Evolutionary conservation across 2,888 invertebrate genomes (phyloP), one percentile per base, ranked within the genome.

Genomic region (Ashinkailepas kermadecensis): DNA sequence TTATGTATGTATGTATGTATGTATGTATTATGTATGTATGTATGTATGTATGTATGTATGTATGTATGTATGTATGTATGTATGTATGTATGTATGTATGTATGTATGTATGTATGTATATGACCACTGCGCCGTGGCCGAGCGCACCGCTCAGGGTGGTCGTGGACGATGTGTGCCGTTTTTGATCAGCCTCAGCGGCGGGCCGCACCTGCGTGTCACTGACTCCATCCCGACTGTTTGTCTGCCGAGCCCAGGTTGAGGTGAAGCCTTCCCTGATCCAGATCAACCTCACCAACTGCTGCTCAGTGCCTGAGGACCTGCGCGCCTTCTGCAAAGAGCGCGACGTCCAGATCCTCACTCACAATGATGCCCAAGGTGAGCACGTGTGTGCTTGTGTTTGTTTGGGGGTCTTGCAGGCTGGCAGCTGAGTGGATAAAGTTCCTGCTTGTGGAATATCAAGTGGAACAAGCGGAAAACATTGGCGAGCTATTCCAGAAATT

Each of bases 331-430:
- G 83, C 62, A 79, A 78, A 18, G 70, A 82, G 25, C 80, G 82
- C 57, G 82, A 83, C 67, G 82, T 84, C 6, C 84, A 84, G 58
- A 82, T 84, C n/a, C 81, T 84, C 25, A 84, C 84, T 13, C 84
- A 84, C 81, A 83, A 83, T 81, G 84, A 84, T 65, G 82, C 83
- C 21, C 82, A 82, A 59, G 84, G 84, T 83, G 59, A 56, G 59
- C 15, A 15, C 59, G 39, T 39, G 39, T 39, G 39, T 39, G 39
- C 2, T 39, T 4, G 39, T 39, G 39, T 39, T 39, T 39, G 39
- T 39, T 39, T 39, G 39, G 4, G 39, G 39, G 39, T 4, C 39
- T 39, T 39, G 39, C 39, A 39, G 39, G 39, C 39, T 39, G 39
- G 39, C 39, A 39, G 39, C 39, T n/a, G n/a, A n/a, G n/a, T n/a